Percentiles rank a stretch among this genome's conserved stretches.
Conservation (phyloP, 2,888 invertebrate genomes). For the Pimpla rufipes region DNA sequence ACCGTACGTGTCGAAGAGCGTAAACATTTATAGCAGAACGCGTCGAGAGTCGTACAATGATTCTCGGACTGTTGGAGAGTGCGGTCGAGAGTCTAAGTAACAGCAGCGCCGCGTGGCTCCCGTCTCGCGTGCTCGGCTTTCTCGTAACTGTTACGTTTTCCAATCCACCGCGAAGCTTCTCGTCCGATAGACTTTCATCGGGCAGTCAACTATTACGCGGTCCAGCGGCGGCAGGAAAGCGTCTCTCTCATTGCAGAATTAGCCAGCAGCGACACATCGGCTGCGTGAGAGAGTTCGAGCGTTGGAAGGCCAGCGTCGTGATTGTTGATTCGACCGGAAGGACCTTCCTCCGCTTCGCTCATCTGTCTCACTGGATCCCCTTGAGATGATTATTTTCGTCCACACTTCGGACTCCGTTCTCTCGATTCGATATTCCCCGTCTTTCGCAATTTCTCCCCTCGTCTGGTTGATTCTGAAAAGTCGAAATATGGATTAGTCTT, state of each 20-base stretch:
- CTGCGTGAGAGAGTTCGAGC: neutral
- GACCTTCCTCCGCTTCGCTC: neutral
- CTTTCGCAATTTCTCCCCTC: too few relatives aligned
- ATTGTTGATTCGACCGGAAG: conserved; percentile 3
- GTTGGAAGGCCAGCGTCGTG: neutral
- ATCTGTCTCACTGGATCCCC: neutral
- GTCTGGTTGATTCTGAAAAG: too few relatives aligned
- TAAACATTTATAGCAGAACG: neutral
- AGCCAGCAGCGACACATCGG: neutral
- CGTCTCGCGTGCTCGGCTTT: conserved; percentile 64
- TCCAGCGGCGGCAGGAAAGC: conserved; percentile 33
- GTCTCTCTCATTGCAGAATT: neutral
- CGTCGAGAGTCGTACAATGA: conserved; percentile 33
- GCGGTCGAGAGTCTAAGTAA: conserved; percentile 1
- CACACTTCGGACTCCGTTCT: conserved; percentile 9
- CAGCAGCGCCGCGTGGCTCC: neutral
- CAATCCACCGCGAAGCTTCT: conserved; percentile 58
- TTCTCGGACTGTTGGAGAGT: neutral
- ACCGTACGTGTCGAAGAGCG: neutral
- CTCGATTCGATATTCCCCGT: too few relatives aligned
- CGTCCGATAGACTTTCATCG: conserved; percentile 62
- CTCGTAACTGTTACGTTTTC: conserved; percentile 72
- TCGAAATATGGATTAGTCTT: too few relatives aligned
- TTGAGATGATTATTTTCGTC: conserved; percentile 5
- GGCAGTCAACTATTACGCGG: conserved; percentile 43